Evolutionary conservation across 1,140 invertebrate genomes (phyloP), one percentile per base, ranked within the genome.

Genomic region (Bombus picipes): DNA sequence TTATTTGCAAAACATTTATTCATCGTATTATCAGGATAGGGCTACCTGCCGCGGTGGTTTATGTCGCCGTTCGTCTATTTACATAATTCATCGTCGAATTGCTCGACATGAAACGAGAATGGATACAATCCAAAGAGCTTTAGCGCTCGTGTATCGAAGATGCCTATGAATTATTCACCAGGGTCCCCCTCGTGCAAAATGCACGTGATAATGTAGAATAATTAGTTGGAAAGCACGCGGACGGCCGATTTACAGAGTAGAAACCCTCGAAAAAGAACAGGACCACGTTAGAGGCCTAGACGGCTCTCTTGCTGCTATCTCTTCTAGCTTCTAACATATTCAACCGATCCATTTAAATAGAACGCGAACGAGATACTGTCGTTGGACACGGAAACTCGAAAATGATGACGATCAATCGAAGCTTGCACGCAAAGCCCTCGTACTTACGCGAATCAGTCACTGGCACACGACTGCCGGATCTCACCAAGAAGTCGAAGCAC

Each of bases 61-160:
- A 84, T 78, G 66, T 71, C 75, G 47, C 25, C 75, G 28, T 79
- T 43, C 47, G 22, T 71, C 75, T 78, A 71, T 79, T 78, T 84
- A 43, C 82, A 84, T 84, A 84, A 84, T 84, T 84, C 75, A 84
- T 71, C 65, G 39, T 68, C 59, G 72, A 76, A 74, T 81, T 81
- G 72, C 72, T 37, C 73, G 73, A 77, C 73, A 53, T 34, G 65
- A 41, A 84, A 84, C 75, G 75, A n/a, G 66, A 43, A 79, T 71
- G 53, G 65, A 70, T 79, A 71, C 43, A 41, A 71, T 79, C 34
- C 66, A 43, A 84, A 32, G 12, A n/a, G 53, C 65, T 79, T 71
- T 70, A 34, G 32, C 73, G 47, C 28, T 13, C 59, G 65, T 79
- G 66, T 79, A 78, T 84, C 82, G 82, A 59, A 78, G 65, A 77